Evolutionary conservation across 92 coral and sea anemone species (phyloP).

Genomic region (Chrysogorgia sp.): DNA sequence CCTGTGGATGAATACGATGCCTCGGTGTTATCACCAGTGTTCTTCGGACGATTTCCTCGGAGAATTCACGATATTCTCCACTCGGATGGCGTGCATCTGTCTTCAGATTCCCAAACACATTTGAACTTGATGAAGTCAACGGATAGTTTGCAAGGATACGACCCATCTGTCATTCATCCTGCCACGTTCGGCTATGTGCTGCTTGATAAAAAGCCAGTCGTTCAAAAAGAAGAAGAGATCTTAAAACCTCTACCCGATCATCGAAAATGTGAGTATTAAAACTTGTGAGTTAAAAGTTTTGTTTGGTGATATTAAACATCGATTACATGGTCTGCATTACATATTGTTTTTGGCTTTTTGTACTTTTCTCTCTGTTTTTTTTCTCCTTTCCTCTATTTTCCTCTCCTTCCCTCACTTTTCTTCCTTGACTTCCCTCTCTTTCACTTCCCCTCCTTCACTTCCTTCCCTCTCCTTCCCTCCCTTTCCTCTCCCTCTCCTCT

Average conservation of each 20-base stretch:
- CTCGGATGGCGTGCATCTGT: conserved; percentile 9
- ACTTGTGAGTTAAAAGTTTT: no score
- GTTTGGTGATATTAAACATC: no score
- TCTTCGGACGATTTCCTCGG: conserved; percentile 89
- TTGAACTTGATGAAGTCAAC: conserved; percentile 41
- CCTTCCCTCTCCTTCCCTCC: no score
- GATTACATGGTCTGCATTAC: no score
- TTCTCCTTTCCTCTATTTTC: no score
- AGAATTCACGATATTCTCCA: conserved; percentile 67
- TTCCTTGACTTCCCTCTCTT: no score
- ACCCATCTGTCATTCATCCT: conserved; percentile 82
- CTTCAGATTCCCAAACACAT: conserved; percentile 6
- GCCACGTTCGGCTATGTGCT: conserved; percentile 87
- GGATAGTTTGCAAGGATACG: conserved; percentile 74
- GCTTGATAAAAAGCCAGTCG: conserved; percentile 82
- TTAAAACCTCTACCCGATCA: conserved; percentile 73
- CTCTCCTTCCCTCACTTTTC: no score
- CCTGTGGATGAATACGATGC: conserved; percentile 71
- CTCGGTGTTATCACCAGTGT: conserved; percentile 85
- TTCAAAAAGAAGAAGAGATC: conserved; percentile 55
- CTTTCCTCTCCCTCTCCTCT: no score
- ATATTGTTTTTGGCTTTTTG: no score
- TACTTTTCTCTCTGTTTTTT: no score
- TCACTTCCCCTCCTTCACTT: no score
- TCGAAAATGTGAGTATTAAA: conserved; percentile 74